phyloP scores from a whole-genome alignment of 2,113 vertebrate species.

The Thalassarche chlororhynchos region DNA sequence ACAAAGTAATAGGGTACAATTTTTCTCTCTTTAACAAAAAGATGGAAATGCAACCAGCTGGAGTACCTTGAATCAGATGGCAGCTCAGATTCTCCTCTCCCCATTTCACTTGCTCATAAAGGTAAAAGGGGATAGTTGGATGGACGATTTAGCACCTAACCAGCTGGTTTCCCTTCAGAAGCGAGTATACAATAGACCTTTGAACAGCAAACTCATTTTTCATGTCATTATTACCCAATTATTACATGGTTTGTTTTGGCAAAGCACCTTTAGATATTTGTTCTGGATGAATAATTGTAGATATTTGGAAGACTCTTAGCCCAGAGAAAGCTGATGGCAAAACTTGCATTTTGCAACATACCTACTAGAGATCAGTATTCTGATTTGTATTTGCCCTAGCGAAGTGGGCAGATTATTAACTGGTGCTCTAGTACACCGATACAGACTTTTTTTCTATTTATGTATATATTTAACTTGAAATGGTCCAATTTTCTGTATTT shows the following conservation, averaged over 20 bases:
- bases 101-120: rapidly evolving
- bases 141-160: not conserved
- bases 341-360: not conserved
- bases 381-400: not conserved
- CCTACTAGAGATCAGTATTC: not conserved
- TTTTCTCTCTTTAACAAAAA: not conserved
- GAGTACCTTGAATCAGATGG: not conserved
- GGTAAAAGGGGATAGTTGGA: not conserved
- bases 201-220: not conserved
- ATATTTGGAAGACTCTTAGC: not conserved
- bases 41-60: not conserved
- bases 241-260: not conserved
- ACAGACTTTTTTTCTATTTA: not conserved
- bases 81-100: not conserved
- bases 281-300: not conserved
- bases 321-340: not conserved
- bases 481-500: not conserved
- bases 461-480: not conserved
- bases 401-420: not conserved
- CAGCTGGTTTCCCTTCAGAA: not conserved
- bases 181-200: not conserved
- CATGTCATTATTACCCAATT: not conserved
- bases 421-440: not conserved
- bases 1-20: not conserved
- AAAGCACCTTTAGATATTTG: not conserved